Evolutionary conservation across 2,888 invertebrate genomes (phyloP), one percentile per base, ranked within the genome.

Genomic region (Cephus pulcher): DNA sequence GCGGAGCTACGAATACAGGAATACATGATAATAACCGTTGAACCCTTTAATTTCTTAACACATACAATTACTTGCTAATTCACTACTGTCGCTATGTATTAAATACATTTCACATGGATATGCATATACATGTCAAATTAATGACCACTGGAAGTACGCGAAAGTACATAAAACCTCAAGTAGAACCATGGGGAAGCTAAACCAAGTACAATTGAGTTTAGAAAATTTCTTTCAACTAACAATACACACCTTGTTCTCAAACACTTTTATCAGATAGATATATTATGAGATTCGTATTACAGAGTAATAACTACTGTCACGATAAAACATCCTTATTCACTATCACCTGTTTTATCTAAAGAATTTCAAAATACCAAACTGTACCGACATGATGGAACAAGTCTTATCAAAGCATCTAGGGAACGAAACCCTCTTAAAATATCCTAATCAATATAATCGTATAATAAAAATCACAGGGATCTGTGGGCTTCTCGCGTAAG

Each of bases 1-100:
- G 90, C 75, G 90, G 90, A 85, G 90, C 91, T 91, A 86, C 32
- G 11, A 15, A 6, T 40, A 40, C 56, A 56, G 56, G 56, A 56
- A 56, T 23, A 56, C 23, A 56, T 56, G 23, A 23, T 56, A 56
- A 56, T 56, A 56, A 23, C 2, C 23, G 0, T 56, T 9, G 23
- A 56, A 56, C 6, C 56, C 23, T 56, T 56, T 9, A 0, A 56
- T 23, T 56, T 56, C 2, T 23, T 56, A 56, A 23, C 56, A 56
- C 56, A 6, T 56, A 3, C 23, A 23, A 56, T 56, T 56, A 56
- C 56, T 56, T 56, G 56, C 56, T 56, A 56, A 56, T 56, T 56
- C 56, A 56, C 56, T 56, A 56, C 56, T 56, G 9, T 23, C 56
- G 56, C 56, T 56, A 56, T 56, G 56, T 56, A 56, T 23, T 56